Evolutionary conservation across 30 jellyfish, hydroid and myxozoan genomes (phyloP), one percentile per base, ranked within the genome.

Genomic region (Cassiopea xamachana): DNA sequence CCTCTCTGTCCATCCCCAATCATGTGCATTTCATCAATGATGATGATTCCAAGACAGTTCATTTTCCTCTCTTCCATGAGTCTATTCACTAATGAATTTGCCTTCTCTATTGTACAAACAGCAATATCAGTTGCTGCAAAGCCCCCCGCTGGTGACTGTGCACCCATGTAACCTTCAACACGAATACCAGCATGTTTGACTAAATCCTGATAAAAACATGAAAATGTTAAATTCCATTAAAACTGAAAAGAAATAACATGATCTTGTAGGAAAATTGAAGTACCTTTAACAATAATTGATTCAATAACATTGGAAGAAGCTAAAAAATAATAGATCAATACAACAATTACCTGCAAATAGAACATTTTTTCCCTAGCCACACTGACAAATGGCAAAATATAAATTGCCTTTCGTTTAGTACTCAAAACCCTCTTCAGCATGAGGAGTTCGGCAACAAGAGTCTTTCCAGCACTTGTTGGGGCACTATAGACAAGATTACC

Each of bases 401-500:
- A 95, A 1, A 95, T 88, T 51, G 98, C 99, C 64, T 95, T 95
- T 81, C 82, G 84, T 78, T 90, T 91, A 19, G 96, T 87, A 60
- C 82, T 69, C 9, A 95, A 86, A 73, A 95, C 91, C 51, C 96
- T 84, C 69, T 91, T 95, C 77, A 95, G 79, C 99, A 95, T 91
- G 68, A 95, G 92, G 51, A 95, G 80, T 82, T 95, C 99, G 8
- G 99, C 98, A 19, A 95, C 99, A 16, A 95, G 90, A 39, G 99
- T 95, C 81, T 95, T 95, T 27, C 99, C 99, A 14, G 99, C 99
- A 79, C 99, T 95, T 9, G 98, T 95, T 46, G 99, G 99, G 9
- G 99, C 99, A 83, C 98, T 86, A 81, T 91, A 95, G 13, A 95
- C 96, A 27, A 95, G 91, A 80, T 95, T 95, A 7, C 98, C 99